Conservation (phyloP, 2,888 invertebrate genomes). For the Sinelater perroti region DNA sequence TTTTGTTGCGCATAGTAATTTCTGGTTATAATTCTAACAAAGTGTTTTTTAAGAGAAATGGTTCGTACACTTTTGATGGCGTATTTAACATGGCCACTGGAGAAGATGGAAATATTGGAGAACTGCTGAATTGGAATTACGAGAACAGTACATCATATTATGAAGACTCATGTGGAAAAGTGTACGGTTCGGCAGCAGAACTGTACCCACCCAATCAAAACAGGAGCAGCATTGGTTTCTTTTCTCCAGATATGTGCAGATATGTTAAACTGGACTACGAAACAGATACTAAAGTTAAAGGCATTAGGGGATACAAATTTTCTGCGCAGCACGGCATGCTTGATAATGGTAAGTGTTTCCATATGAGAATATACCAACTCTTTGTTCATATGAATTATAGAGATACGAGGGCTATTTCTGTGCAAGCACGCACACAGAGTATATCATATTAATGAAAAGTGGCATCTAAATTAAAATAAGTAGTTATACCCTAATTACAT, state of each 20-base stretch:
- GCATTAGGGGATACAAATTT: slow-evolving; percentile 73
- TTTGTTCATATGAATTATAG: too few relatives aligned
- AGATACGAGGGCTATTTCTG: too few relatives aligned
- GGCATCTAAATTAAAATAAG: too few relatives aligned
- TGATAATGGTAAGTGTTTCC: slow-evolving; percentile 73
- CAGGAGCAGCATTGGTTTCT: slow-evolving; percentile 68
- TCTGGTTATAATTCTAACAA: neutral
- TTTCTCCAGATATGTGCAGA: slow-evolving; percentile 81
- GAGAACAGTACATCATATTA: slow-evolving; percentile 65
- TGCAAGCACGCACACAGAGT: too few relatives aligned
- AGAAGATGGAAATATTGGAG: slow-evolving; percentile 71
- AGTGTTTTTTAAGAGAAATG: slow-evolving; percentile 73
- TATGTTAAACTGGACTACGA: slow-evolving; percentile 70
- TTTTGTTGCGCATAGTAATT: neutral
- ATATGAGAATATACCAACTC: too few relatives aligned
- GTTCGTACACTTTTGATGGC: slow-evolving; percentile 77
- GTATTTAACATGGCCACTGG: slow-evolving; percentile 81
- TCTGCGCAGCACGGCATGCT: slow-evolving; percentile 71
- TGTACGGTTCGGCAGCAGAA: slow-evolving; percentile 82
- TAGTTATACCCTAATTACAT: too few relatives aligned
- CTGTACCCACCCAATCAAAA: slow-evolving; percentile 75
- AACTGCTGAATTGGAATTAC: slow-evolving; percentile 77
- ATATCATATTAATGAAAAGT: too few relatives aligned
- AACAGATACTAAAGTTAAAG: slow-evolving; percentile 65
- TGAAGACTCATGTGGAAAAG: slow-evolving; percentile 65